These are phyloP conservation scores for Shargacucullia verbasci DNA, from an alignment of 2,888 invertebrate genomes.

Conservation along the genomic window DNA sequence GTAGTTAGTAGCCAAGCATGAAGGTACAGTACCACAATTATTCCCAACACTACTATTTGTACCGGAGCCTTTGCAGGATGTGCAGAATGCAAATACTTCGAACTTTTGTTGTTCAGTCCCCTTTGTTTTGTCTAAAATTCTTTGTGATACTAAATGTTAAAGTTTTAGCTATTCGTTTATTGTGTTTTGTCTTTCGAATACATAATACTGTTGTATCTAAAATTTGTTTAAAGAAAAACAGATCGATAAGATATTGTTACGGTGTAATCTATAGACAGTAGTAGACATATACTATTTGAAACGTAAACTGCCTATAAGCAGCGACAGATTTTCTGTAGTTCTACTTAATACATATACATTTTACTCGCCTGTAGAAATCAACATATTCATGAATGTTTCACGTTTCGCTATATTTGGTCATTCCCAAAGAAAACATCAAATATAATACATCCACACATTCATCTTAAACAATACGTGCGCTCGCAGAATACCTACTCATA, in stretches of 20 bases:
- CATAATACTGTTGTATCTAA: constrained; percentile 28
- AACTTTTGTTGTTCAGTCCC: constrained; percentile 58
- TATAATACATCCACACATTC: constrained; percentile 27
- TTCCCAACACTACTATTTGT: constrained; percentile 71
- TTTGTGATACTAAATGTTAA: constrained; percentile 50
- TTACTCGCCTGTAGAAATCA: not conserved
- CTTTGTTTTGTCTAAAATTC: constrained; percentile 67
- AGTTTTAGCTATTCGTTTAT: constrained; percentile 48
- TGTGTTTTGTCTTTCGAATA: constrained; percentile 44
- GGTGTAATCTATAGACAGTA: no score
- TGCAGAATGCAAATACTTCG: constrained; percentile 77
- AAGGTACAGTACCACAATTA: constrained; percentile 73
- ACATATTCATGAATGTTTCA: no score
- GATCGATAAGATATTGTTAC: constrained; percentile 13
- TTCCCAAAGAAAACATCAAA: constrained; percentile 23
- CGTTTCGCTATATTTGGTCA: constrained; percentile 20
- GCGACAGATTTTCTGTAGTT: no score
- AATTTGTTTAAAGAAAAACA: constrained; percentile 17
- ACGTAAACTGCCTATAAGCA: no score
- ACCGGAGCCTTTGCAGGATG: constrained; percentile 66
- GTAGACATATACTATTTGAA: not conserved
- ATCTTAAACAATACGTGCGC: constrained; percentile 50
- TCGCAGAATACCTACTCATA: constrained; percentile 57
- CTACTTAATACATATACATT: no score
- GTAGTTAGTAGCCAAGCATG: constrained; percentile 69